Evolutionary conservation across 2,888 invertebrate species (phyloP), one percentile per base, ranked within the genome.

Genomic region (Cephonodes hylas): DNA sequence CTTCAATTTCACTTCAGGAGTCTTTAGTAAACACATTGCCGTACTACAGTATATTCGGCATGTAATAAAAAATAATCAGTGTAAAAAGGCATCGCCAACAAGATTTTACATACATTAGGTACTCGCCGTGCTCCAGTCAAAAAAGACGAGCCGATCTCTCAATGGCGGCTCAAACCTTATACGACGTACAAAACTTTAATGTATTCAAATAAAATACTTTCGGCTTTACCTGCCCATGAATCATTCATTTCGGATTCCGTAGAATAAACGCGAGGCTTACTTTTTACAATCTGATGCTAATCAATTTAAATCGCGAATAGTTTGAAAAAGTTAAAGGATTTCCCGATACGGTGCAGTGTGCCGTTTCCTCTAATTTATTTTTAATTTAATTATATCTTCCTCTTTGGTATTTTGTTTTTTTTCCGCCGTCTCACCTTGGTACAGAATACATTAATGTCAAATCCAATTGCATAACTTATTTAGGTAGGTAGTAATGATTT

Each of bases 151-250:
- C 5, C 31, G 10, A 53, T 10, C 27, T 27, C 6, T 48, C 53
- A 53, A 53, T 31, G 53, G 53, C 53, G 10, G 18, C 10, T 31
- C 53, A 31, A 45, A 18, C 53, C 53, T 53, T 53, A 53, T 53
- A 53, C 53, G 53, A 53, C 10, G 8, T 7, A 18, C 18, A 53
- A 53, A 53, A 53, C 53, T 53, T 53, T 53, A 53, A 53, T 31
- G 27, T 18, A 53, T 53, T 27, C 53, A 53, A 53, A 53, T 46
- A 46, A 22, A 53, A 53, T 53, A 31, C 53, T 53, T 53, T 53
- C 31, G 53, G 18, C 53, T 53, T 48, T 18, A 18, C 31, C 23
- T n/a, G 22, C 2, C 13, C 31, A 53, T 53, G 53, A 53, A 53
- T 53, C 4, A 53, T 53, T 53, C 53, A 53, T 25, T n/a, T 7